Evolutionary conservation across 2,113 vertebrate species (phyloP), one percentile per base, ranked within the genome.

Genomic region (Budorcas taxicolor): DNA sequence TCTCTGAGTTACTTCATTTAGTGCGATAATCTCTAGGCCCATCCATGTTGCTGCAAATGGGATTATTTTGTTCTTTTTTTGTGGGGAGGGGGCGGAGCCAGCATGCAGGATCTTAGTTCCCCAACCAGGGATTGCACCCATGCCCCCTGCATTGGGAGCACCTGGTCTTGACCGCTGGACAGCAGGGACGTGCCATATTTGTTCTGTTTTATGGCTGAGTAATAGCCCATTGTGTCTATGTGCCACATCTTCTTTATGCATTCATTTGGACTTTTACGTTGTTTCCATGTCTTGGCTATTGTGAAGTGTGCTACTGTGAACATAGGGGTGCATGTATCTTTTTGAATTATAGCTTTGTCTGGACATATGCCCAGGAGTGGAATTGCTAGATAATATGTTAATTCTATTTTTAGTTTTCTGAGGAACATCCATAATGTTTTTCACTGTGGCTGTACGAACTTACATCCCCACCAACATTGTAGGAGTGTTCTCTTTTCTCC

Each of bases 31-130:
- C 45, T 50, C 76, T 31, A 50, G 45, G 45, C 33, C 29, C 45
- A 50, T 33, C 29, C 45, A 81, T 11, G 29, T 50, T 50, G 29
- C 78, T 50, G 9, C 15, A 52, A 52, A 33, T 81, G 29, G 47
- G 5, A 33, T 81, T 81, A 21, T 81, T 81, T 80, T 0, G 0
- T 80, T 47, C 14, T 31, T 10, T 50, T 33, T 81, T 50, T 25
- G n/a, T 0, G 0, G 1, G n/a, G n/a, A 8, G 2, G 4, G 5
- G 29, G 23, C 0, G 29, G 67, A 36, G 64, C 4, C 71, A 43
- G 71, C 29, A 52, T 52, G 47, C 29, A 50, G 16, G 17, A 81
- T 52, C 31, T 52, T 50, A 33, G 29, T 81, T 52, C 47, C 78
- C 31, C 31, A 50, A 52, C 78, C 78, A 81, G 17, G 31, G 17